These are phyloP conservation scores for Pecten maximus DNA, from an alignment of 2,888 invertebrate genomes.

Conservation along the genomic window DNA sequence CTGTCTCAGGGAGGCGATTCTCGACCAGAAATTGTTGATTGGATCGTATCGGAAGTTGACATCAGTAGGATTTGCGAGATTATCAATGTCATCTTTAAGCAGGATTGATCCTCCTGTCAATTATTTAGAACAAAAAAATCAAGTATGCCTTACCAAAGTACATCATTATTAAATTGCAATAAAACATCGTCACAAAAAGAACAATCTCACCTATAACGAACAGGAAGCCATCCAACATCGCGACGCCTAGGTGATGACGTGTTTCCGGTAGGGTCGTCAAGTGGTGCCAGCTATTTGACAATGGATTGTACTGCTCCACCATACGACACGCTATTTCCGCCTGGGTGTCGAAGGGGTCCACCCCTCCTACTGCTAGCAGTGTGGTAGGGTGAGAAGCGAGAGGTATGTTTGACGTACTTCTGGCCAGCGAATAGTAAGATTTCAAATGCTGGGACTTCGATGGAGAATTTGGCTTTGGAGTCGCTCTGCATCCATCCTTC, in stretches of 20 bases:
- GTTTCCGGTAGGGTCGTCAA: slow-evolving; percentile 65
- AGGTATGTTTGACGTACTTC: slow-evolving; percentile 35
- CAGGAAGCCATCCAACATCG: slow-evolving; percentile 61
- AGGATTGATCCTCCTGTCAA: slow-evolving; percentile 50
- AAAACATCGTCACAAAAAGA: background rate
- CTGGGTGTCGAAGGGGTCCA: slow-evolving; percentile 61
- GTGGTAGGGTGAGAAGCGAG: slow-evolving; percentile 47
- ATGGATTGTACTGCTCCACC: slow-evolving; percentile 65
- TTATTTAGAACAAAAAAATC: background rate
- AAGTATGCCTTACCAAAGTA: too few species aligned
- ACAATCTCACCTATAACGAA: slow-evolving; percentile 67
- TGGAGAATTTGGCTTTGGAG: background rate
- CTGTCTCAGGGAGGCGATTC: slow-evolving; percentile 59
- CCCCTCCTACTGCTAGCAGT: slow-evolving; percentile 68
- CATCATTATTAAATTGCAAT: background rate
- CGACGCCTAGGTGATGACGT: slow-evolving; percentile 69
- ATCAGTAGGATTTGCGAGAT: slow-evolving; percentile 65
- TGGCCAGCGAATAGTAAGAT: background rate
- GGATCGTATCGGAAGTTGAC: slow-evolving; percentile 66
- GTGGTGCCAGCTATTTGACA: slow-evolving; percentile 64
- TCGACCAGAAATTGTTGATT: slow-evolving; percentile 58
- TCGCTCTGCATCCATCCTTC: background rate
- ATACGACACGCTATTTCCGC: slow-evolving; percentile 54
- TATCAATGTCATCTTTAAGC: slow-evolving; percentile 49
- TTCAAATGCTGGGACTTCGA: background rate